Base-by-base conservation (phyloP, 1,140 invertebrate species). In the Drosophila bifasciata region DNA sequence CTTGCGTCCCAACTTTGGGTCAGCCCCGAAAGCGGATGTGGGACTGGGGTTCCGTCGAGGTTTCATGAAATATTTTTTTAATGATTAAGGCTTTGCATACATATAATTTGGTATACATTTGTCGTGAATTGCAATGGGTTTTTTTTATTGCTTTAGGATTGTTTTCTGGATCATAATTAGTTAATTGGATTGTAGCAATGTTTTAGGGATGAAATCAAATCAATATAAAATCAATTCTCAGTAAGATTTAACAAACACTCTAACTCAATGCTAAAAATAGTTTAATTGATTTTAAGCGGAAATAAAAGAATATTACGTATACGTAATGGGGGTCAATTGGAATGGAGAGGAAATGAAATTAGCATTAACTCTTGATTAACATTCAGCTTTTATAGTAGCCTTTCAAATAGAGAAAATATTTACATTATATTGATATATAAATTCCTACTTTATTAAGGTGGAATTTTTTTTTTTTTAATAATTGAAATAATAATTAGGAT, bases 291-390 rank as follows among this genome's bases (percentile, higher is more conserved):
- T 66, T 36, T 6, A 23, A 39, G 43, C 17, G 13, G 32, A 40
- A 41, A 28, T 56, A 13, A 7, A n/a, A 23, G 7, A 15, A 53
- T 41, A 71, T 76, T 51, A 51, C 50, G 55, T 51, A 76, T 64
- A 63, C 53, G 73, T 25, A 9, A 13, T 5, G 51, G 51, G 28
- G 41, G 7, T 7, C 32, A 40, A 7, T 8, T 25, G 21, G 9
- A 17, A 19, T 17, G 28, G 11, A 23, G 45, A 49, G 6, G 0
- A 32, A 21, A 11, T 51, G 7, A 5, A 32, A 13, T 36, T 3
- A 21, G 19, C 19, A 3, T n/a, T 9, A 32, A 9, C 28, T 11
- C 2, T 2, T 32, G 28, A 32, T 32, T 32, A 32, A 3, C 9
- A 32, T 11, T 7, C 28, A 32, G 8, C 2, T 3, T 36, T 13